Base-by-base conservation (phyloP, 2,797 vertebrate genomes). In the Rhynchonycteris naso region DNA sequence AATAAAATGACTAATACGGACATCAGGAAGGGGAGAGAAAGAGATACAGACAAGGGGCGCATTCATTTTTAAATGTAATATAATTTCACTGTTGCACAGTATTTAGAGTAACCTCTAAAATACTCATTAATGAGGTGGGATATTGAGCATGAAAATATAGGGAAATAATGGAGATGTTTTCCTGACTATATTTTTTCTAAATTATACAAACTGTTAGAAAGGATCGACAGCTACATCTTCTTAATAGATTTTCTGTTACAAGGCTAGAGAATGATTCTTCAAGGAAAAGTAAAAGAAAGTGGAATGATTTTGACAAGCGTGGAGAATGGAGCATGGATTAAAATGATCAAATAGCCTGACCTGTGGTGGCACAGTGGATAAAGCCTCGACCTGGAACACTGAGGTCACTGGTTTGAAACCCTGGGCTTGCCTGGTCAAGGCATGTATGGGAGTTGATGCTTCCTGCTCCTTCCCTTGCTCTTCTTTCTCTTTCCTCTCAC, bases 221-320 rank as follows among this genome's bases (percentile, higher is more conserved):
- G 9, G 43, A 61, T 24, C 22, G 21, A 59, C 38, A 93, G 30
- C 72, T 63, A 15, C 16, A 43, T 50, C 2, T 50, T 69, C 43
- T 86, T 50, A 30, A 65, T 84, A 59, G 33, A 43, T 78, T 54
- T 90, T 16, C 76, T 63, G 22, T 65, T 72, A 35, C 52, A 56
- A 74, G 6, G 4, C 30, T 61, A 54, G 58, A 38, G 43, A 58
- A 71, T 61, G 18, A 87, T 91, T 93, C 28, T 72, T 84, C 43
- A 80, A 79, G 50, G 78, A 95, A 87, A 85, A 28, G 14, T 35
- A n/a, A 89, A 94, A 74, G 78, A 94, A 80, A 59, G 16, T 65
- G 7, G 6, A 74, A 87, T 76, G 68, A 21, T 43, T 81, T 75
- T 88, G 59, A 19, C 14, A 93, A 93, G 47, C 56, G 68, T 80